These are phyloP conservation scores for Hippocampus comes DNA, from an alignment of 2,113 vertebrate genomes.

Conservation along the genomic window DNA sequence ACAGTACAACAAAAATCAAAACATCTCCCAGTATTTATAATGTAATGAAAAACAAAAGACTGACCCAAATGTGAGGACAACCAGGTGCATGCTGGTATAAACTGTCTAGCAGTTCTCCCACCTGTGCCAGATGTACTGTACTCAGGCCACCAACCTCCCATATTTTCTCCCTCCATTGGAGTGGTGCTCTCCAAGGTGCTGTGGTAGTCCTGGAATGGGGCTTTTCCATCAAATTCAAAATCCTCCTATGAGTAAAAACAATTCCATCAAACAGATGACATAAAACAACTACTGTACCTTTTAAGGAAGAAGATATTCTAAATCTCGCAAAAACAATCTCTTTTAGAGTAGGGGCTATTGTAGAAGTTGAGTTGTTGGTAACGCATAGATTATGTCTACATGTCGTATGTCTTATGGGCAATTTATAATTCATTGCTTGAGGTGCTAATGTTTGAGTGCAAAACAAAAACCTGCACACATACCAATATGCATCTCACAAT, in stretches of 20 bases:
- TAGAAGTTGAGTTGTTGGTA: background rate
- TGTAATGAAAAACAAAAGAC: conserved; percentile 53
- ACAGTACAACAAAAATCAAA: too few relatives aligned
- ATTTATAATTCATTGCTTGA: too few relatives aligned
- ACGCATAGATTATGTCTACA: background rate
- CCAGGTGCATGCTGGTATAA: conserved; percentile 80
- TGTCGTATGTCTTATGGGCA: too few relatives aligned
- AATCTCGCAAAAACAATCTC: background rate
- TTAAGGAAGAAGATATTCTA: background rate
- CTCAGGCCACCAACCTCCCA: conserved; percentile 97
- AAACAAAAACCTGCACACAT: background rate
- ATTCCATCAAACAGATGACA: background rate
- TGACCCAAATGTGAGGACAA: conserved; percentile 49
- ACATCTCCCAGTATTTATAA: conserved; percentile 4
- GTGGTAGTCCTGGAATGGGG: conserved; percentile 70
- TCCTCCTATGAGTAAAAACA: conserved; percentile 72
- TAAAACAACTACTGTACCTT: background rate
- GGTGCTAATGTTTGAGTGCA: background rate
- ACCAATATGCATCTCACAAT: background rate
- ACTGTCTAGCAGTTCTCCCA: conserved; percentile 82
- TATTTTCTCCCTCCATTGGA: conserved; percentile 85
- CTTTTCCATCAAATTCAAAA: conserved; percentile 75
- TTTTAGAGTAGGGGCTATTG: background rate
- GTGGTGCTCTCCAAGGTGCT: conserved; percentile 69
- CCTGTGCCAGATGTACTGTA: conserved; percentile 85